Evolutionary conservation across 2,797 vertebrate species (phyloP).

Genomic region (Micropoecilia bifurca): DNA sequence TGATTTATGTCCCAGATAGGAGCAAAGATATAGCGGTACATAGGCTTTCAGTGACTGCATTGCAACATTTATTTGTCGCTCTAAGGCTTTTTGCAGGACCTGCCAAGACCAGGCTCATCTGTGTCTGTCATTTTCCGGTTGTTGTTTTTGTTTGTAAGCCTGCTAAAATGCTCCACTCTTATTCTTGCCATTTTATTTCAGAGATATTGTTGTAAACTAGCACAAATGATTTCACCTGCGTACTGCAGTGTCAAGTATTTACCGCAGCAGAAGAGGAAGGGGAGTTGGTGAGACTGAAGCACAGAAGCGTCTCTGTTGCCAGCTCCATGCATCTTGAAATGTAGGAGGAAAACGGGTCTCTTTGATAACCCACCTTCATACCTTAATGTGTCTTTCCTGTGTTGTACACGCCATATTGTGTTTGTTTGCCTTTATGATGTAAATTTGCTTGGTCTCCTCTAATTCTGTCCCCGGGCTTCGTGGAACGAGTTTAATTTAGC

Average conservation of each 20-base stretch:
- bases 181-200: slow-evolving; percentile 12
- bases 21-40: slow-evolving; percentile 42
- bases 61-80: slow-evolving; percentile 42
- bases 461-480: slow-evolving; percentile 59
- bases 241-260: slow-evolving; percentile 10
- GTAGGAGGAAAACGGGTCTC: slow-evolving; percentile 20
- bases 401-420: slow-evolving; percentile 31
- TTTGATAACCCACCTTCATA: slow-evolving; percentile 15
- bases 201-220: slow-evolving; percentile 11
- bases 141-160: slow-evolving; percentile 10
- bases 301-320: neutral
- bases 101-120: slow-evolving; percentile 34
- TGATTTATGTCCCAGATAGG: slow-evolving; percentile 64
- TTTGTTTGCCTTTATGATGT: slow-evolving; percentile 66
- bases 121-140: slow-evolving; percentile 33
- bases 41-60: slow-evolving; percentile 34
- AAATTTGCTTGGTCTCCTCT: slow-evolving; percentile 61
- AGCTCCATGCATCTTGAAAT: slow-evolving; percentile 3
- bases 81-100: slow-evolving; percentile 25
- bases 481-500: slow-evolving; percentile 69
- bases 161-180: slow-evolving; percentile 10
- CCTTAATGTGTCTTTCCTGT: slow-evolving; percentile 30
- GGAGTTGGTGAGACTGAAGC: slow-evolving; percentile 1
- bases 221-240: slow-evolving; percentile 5
- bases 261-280: neutral